These are phyloP conservation scores for Tetrapedia diversipes DNA, from an alignment of 2,888 invertebrate species.

Conservation along the genomic window DNA sequence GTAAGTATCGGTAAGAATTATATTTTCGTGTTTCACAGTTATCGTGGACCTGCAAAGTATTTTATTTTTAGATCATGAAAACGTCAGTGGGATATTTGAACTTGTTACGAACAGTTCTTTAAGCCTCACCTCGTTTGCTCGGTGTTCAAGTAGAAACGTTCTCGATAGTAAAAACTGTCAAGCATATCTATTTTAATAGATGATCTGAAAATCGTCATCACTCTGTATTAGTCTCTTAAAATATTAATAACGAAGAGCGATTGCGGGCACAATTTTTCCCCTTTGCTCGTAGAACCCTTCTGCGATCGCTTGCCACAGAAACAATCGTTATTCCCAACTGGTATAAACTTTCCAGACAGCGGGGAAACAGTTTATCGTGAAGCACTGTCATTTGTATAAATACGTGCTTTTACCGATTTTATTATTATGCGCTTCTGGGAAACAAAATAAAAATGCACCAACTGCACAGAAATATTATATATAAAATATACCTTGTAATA, in stretches of 20 bases:
- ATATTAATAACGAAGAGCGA: background rate
- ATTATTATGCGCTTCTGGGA: no score
- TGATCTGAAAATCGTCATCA: background rate
- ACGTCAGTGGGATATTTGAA: constrained; percentile 53
- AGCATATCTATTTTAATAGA: background rate
- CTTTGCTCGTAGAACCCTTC: no score
- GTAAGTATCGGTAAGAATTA: constrained; percentile 55
- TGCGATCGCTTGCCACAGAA: background rate
- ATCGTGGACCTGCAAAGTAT: background rate
- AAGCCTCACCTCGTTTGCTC: background rate
- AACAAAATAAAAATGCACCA: no score
- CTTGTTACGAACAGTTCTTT: constrained; percentile 44
- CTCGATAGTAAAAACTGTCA: background rate
- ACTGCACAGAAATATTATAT: no score
- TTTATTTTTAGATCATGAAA: constrained; percentile 43
- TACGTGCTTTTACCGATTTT: no score
- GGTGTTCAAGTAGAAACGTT: no score
- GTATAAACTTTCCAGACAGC: background rate
- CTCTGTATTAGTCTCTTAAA: background rate
- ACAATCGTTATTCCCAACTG: background rate
- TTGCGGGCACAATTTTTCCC: background rate
- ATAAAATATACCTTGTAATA: no score
- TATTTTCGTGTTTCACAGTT: constrained; percentile 22
- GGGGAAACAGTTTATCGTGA: background rate
- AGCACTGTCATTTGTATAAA: background rate